Base-by-base conservation (phyloP, 2,797 vertebrate genomes). In the Myiothlypis chrysogaster region DNA sequence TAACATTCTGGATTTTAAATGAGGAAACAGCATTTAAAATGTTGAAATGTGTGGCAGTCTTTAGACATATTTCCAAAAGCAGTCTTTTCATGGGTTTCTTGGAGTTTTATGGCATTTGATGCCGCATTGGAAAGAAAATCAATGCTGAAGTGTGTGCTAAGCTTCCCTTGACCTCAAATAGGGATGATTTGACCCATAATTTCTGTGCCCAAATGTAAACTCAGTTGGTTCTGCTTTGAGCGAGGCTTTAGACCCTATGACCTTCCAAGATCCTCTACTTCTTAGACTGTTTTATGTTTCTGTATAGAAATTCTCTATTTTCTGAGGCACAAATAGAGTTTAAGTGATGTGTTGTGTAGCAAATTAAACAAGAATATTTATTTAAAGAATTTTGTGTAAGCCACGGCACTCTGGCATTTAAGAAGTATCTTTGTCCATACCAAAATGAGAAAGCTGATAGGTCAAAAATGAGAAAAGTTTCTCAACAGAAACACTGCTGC, bases 1-100 rank as follows among this genome's bases (percentile, higher is more conserved):
- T 72, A 57, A 44, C 34, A 39, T 56, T 63, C 32, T 65, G 44
- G 12, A 61, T 88, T 96, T 91, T 65, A 68, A 89, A 75, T 23
- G n/a, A 80, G 49, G 16, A 50, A 56, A 14, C 3, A 4, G 7
- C 46, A 53, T 83, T 88, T 69, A 28, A 75, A 81, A 89, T 22
- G 13, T n/a, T 75, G 46, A 71, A 32, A 60, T 22, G 2, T 72
- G 8, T 73, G 71, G 28, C 39, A 13, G 11, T 52, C n/a, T 60
- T 66, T 22, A 52, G 17, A 25, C 0, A 1, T 59, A 20, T 88
- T 82, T 87, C 59, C 10, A 8, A 63, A 90, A 84, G 20, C 17
- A 65, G 7, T 21, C 4, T 86, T 83, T 72, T 81, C 1, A 7
- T 34, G n/a, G 5, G 4, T 34, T 82, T 68, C 6, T 5, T 57